Base-by-base conservation (phyloP, 1,140 invertebrate genomes). In the Sinella curviseta region DNA sequence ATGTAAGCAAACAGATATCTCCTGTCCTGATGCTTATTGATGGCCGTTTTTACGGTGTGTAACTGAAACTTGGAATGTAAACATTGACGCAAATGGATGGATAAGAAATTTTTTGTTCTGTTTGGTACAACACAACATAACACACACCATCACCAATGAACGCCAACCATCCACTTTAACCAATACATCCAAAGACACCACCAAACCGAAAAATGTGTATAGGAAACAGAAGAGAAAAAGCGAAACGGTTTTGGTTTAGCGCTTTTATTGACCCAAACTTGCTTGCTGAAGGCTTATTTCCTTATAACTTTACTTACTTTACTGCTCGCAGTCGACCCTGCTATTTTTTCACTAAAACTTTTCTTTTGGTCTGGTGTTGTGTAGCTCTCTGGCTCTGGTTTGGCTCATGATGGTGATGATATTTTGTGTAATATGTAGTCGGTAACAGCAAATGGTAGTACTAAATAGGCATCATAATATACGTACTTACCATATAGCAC, bases 41-140 rank as follows among this genome's bases (percentile, higher is more conserved):
- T 70, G 65, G 65, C 26, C 28, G 74, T 79, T 76, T 79, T 76
- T 54, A 78, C 48, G 36, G 54, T 26, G 60, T 67, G 78, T 76
- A 79, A 79, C 78, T 75, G 78, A 79, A 79, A 76, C 78, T 74
- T 30, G 35, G 55, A 79, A 79, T 79, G 78, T 79, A 79, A 79
- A 79, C 78, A 79, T 36, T 39, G 70, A 75, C 55, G 78, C 78
- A 78, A 76, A 79, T 79, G 78, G 78, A 76, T 79, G 74, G 78
- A 36, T 74, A 73, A 70, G 36, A 79, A 76, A 79, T 79, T 79
- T 70, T 76, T 76, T 55, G 57, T 28, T 55, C 31, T 70, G 31
- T 24, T 70, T 30, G 8, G 14, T 14, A 30, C 55, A 60, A 60
- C 12, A 60, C 14, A 4, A 26, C 55, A 60, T 60, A 14, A 60